Base-by-base conservation (phyloP, 2,113 vertebrate species). In the Mungos mungo region DNA sequence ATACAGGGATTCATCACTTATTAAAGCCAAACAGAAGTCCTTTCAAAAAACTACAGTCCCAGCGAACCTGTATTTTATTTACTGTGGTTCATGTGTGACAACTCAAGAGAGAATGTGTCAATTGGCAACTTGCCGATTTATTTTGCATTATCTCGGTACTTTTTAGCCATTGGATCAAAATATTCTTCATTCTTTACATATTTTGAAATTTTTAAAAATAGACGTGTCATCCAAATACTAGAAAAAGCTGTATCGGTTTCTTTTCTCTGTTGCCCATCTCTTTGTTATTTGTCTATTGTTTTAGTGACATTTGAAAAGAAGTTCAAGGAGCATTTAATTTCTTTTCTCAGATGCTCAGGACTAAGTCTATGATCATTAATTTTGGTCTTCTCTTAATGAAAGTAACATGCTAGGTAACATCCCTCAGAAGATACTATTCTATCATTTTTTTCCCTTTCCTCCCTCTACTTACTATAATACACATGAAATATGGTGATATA, bases 31-130 rank as follows among this genome's bases (percentile, higher is more conserved):
- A 57, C 41, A 76, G 3, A 92, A 96, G 1, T n/a, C 69, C 54
- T 77, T 97, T 23, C 0, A 50, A 76, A 96, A 91, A 81, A 29
- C 47, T n/a, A 9, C 23, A 52, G 85, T 33, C 87, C 33, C 57
- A 69, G 87, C 25, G 77, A 97, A 96, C 57, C 25, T 86, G 52
- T 38, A 41, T 92, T 93, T 88, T 27, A n/a, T n/a, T 79, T 97
- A 35, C 68, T 93, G 85, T 60, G 45, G 54, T 29, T 93, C 65
- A 33, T 9, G 88, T 3, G 16, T 84, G 25, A 29, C 47, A 84
- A 45, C 90, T 94, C 31, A 47, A 89, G 74, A 27, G 18, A 82
- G 8, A 94, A 96, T 95, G 68, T 60, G 50, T 52, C 79, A 96
- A 16, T 27, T 74, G 66, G n/a, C 29, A 95, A 7, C 12, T 76